Percentiles rank a stretch among this genome's conserved stretches.
phyloP scores from a whole-genome alignment of 2,113 vertebrate genomes.

The Probosciger aterrimus region DNA sequence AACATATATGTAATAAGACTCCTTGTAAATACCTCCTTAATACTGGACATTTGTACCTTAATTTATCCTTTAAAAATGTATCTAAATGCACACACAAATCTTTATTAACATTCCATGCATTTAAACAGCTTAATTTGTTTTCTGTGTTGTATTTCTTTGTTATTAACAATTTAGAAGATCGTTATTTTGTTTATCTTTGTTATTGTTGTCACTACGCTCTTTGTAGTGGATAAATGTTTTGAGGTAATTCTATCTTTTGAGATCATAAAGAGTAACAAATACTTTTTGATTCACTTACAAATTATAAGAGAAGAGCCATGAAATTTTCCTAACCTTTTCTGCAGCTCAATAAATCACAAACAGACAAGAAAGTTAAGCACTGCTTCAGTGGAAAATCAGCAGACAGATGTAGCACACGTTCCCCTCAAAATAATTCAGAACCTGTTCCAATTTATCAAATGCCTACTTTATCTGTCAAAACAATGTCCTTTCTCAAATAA shows the following conservation, averaged over 20 bases:
- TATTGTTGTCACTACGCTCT: conserved; percentile 46
- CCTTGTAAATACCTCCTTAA: not conserved
- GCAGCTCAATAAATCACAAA: conserved; percentile 84
- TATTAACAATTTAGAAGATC: conserved; percentile 51
- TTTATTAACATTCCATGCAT: not conserved
- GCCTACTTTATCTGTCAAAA: conserved; percentile 86
- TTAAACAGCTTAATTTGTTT: conserved; percentile 8
- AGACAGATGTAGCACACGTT: conserved; percentile 81
- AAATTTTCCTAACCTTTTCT: conserved; percentile 83
- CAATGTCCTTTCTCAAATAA: conserved; percentile 84
- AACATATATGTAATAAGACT: not conserved
- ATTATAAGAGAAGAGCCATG: conserved; percentile 77
- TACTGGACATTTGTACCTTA: not conserved
- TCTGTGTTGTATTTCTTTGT: not conserved
- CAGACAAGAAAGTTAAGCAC: conserved; percentile 82
- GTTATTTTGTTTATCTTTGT: conserved; percentile 41
- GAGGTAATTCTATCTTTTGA: conserved; percentile 71
- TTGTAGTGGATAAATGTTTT: conserved; percentile 66
- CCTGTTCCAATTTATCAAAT: conserved; percentile 88
- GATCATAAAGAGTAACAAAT: conserved; percentile 79
- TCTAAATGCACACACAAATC: not conserved
- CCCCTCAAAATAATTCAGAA: conserved; percentile 84
- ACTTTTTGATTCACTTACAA: conserved; percentile 80
- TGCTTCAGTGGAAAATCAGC: conserved; percentile 79
- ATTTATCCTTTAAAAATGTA: not conserved